Evolutionary conservation across 2,797 vertebrate species (phyloP).

Genomic region (Leptodactylus fallax): DNA sequence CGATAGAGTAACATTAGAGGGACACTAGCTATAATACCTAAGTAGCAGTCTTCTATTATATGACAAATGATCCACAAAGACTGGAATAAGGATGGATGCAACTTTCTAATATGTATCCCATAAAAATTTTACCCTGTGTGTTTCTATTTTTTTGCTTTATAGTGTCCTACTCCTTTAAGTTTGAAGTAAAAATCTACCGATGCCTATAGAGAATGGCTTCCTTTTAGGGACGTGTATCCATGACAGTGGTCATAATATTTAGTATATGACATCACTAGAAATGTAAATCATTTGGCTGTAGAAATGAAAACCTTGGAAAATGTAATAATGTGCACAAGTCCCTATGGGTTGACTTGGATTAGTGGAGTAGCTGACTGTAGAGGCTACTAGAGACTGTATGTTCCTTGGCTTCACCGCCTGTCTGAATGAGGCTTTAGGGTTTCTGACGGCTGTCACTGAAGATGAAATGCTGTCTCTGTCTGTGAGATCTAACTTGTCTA

Average conservation of each 20-base stretch:
- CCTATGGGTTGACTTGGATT: neutral
- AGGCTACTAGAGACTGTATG: neutral
- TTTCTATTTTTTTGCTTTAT: neutral
- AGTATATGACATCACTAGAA: neutral
- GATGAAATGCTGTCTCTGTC: neutral
- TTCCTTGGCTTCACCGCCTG: neutral
- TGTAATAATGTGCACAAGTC: neutral
- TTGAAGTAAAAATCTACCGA: neutral
- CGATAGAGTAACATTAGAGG: too few species aligned
- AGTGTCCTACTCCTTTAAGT: neutral
- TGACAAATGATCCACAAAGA: too few species aligned
- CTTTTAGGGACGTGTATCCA: neutral
- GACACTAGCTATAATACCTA: too few species aligned
- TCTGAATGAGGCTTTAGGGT: neutral
- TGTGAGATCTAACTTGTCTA: neutral
- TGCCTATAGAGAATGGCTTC: neutral
- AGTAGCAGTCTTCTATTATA: too few species aligned
- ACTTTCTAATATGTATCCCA: too few species aligned
- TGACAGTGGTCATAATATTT: constrained; percentile 6
- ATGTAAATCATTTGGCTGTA: neutral
- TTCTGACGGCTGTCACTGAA: neutral
- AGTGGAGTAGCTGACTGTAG: neutral
- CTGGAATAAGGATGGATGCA: too few species aligned
- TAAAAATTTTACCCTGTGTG: neutral
- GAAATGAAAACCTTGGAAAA: neutral